These are phyloP conservation scores for Gavialis gangeticus DNA, from an alignment of 2,113 vertebrate species.

Conservation along the genomic window DNA sequence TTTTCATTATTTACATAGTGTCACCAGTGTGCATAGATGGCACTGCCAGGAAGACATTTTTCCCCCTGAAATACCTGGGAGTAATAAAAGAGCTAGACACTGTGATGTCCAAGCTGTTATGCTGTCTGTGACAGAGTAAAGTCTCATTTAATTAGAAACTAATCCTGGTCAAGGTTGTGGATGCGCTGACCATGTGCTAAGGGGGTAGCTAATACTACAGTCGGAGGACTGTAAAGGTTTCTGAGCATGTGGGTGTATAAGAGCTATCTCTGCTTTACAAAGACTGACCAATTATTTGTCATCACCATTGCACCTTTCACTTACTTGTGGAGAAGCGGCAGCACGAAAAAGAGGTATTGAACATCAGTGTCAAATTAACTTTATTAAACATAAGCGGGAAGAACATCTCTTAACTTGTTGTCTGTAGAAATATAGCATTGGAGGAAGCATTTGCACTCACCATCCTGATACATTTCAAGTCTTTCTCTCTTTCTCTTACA, in stretches of 20 bases:
- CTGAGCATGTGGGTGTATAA: too few relatives aligned
- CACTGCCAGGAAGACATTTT: background rate
- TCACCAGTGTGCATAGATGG: background rate
- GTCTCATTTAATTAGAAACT: fast-evolving
- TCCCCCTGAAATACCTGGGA: background rate
- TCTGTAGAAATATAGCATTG: background rate
- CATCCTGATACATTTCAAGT: background rate
- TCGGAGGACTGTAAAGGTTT: too few relatives aligned
- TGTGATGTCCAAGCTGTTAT: background rate
- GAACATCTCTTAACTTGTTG: background rate
- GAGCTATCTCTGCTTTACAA: too few relatives aligned
- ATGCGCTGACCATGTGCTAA: background rate
- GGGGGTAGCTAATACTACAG: background rate
- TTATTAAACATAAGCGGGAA: conserved; percentile 47
- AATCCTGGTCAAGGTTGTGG: background rate
- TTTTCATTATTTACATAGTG: background rate
- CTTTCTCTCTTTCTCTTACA: background rate
- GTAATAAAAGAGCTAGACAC: background rate
- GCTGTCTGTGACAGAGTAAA: background rate
- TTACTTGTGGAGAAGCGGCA: background rate
- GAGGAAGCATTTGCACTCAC: conserved; percentile 39
- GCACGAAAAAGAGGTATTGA: background rate
- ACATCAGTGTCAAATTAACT: conserved; percentile 19
- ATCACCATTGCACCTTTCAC: background rate
- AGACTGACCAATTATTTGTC: background rate